Percentiles rank a stretch among this genome's conserved stretches.
Evolutionary conservation across 2,113 vertebrate species (phyloP).

Genomic region (Hyperopisus bebe): DNA sequence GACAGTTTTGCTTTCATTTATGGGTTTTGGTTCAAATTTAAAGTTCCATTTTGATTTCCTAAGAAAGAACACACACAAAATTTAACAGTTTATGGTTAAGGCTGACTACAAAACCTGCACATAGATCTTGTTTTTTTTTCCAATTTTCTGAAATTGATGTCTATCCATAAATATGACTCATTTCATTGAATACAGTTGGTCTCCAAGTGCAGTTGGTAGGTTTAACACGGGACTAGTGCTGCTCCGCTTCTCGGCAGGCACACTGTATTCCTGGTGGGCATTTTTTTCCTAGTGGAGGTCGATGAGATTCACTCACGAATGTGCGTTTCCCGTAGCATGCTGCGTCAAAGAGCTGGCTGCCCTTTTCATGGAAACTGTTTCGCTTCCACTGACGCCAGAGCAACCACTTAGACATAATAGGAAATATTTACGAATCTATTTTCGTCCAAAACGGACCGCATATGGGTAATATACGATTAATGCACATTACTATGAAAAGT

Average conservation of each 20-base stretch:
- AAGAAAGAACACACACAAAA: background rate
- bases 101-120: background rate
- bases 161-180: background rate
- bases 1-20: background rate
- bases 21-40: background rate
- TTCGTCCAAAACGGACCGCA: background rate
- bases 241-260: background rate
- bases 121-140: background rate
- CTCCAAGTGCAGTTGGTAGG: background rate
- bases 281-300: background rate
- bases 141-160: background rate
- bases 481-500: background rate
- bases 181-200: background rate
- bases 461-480: background rate
- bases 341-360: constrained; percentile 12
- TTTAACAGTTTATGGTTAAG: background rate
- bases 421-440: background rate
- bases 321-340: constrained; percentile 9
- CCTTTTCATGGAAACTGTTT: background rate
- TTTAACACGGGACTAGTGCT: background rate
- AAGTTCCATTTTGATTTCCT: background rate
- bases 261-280: background rate
- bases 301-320: background rate
- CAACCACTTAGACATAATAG: background rate
- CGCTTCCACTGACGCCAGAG: background rate